phyloP scores from a whole-genome alignment of 92 coral and sea anemone genomes.

The Paramuricea clavata region DNA sequence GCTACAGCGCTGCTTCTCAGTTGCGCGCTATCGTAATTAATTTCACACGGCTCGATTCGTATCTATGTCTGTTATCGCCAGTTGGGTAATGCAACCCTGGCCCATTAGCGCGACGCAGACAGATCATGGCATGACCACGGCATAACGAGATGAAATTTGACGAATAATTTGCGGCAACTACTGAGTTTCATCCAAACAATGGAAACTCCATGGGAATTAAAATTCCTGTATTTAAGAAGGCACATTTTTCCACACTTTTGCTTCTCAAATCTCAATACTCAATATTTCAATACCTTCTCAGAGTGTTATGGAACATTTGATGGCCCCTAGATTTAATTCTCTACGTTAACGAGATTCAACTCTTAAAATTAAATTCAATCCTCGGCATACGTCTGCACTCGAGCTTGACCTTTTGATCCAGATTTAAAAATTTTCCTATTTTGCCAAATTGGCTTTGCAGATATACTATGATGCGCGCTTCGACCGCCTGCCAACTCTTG shows the following conservation, averaged over 20 bases:
- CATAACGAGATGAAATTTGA: not conserved
- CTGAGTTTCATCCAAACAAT: too few relatives aligned
- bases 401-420: not conserved
- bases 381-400: not conserved
- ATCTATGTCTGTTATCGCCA: constrained; percentile 13
- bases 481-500: not conserved
- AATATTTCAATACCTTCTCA: too few relatives aligned
- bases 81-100: not conserved
- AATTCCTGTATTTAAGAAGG: too few relatives aligned
- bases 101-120: not conserved
- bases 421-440: not conserved
- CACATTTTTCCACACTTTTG: too few relatives aligned
- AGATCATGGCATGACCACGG: not conserved
- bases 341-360: not conserved
- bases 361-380: not conserved
- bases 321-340: not conserved
- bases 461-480: not conserved
- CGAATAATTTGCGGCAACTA: not conserved
- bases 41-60: not conserved
- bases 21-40: not conserved
- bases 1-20: not conserved
- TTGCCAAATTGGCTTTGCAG: not conserved
- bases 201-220: too few relatives aligned
- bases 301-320: not conserved
- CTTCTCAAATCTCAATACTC: too few relatives aligned